phyloP scores from a whole-genome alignment of 1,140 invertebrate genomes.

The Atta colombica region DNA sequence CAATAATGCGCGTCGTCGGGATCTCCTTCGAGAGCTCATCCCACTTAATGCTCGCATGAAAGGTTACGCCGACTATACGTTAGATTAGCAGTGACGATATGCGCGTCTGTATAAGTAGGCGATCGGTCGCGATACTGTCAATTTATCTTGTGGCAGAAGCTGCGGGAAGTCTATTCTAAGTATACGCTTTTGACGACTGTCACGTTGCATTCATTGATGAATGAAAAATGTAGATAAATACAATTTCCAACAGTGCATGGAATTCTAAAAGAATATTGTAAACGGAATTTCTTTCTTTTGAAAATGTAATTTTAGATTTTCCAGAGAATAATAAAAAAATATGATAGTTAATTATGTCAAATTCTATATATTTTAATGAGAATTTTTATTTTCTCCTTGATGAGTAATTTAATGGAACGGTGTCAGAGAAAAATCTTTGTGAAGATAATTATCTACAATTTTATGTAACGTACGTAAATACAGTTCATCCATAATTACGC shows the following conservation, averaged over 20 bases:
- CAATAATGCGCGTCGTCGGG: conserved; percentile 60
- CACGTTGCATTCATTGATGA: not conserved
- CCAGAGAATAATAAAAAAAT: not conserved
- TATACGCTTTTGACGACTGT: conserved; percentile 12
- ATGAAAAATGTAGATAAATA: conserved; percentile 32
- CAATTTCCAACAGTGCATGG: not conserved
- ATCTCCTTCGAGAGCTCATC: conserved; percentile 60
- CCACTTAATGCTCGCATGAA: conserved; percentile 54
- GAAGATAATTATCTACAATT: conserved; percentile 21
- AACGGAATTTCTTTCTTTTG: not conserved
- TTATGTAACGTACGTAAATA: conserved; percentile 20
- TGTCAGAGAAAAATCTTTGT: not conserved
- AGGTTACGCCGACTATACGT: conserved; percentile 56
- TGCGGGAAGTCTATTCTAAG: conserved; percentile 5
- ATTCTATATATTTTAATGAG: not conserved
- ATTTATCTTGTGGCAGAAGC: conserved; percentile 33
- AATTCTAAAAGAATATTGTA: not conserved
- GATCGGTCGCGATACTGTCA: conserved; percentile 32
- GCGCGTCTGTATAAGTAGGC: not conserved
- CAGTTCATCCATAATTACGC: not conserved
- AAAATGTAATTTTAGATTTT: not conserved
- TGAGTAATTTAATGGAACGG: not conserved
- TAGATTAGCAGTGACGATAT: conserved; percentile 52
- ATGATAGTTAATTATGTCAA: not conserved
- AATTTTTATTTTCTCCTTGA: not conserved